Conservation (phyloP, 2,113 vertebrate genomes). For the Atlantisia rogersi region DNA sequence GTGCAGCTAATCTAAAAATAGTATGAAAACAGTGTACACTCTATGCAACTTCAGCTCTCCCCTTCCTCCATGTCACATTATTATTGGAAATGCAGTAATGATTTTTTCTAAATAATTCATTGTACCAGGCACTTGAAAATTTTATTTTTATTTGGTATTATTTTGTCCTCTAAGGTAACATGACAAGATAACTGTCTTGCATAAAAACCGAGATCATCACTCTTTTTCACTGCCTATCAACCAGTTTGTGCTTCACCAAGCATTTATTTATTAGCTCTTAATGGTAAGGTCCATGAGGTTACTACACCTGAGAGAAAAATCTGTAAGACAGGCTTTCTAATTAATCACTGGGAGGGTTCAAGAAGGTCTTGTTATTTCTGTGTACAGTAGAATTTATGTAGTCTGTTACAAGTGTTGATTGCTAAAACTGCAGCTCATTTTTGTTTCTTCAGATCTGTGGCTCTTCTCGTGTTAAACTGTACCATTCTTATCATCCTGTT, state of each 20-base stretch:
- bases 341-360: conserved; percentile 76
- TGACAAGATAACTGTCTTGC: conserved; percentile 57
- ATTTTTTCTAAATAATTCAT: conserved; percentile 39
- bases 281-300: conserved; percentile 71
- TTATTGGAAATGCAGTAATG: not conserved
- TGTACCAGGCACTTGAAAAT: conserved; percentile 26
- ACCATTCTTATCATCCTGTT: not conserved
- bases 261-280: conserved; percentile 80
- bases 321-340: conserved; percentile 74
- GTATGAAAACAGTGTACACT: not conserved
- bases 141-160: conserved; percentile 62
- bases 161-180: conserved; percentile 70
- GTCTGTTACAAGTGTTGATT: conserved; percentile 38
- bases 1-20: not conserved
- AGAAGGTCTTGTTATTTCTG: conserved; percentile 68
- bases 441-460: conserved; percentile 27
- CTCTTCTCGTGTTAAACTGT: not conserved
- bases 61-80: not conserved
- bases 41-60: not conserved
- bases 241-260: conserved; percentile 75
- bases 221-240: conserved; percentile 74
- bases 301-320: conserved; percentile 78
- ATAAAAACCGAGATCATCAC: conserved; percentile 66
- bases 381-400: conserved; percentile 68
- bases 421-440: conserved; percentile 29